Base-by-base conservation (phyloP, 2,113 vertebrate genomes). In the Gorsachius goisagi region DNA sequence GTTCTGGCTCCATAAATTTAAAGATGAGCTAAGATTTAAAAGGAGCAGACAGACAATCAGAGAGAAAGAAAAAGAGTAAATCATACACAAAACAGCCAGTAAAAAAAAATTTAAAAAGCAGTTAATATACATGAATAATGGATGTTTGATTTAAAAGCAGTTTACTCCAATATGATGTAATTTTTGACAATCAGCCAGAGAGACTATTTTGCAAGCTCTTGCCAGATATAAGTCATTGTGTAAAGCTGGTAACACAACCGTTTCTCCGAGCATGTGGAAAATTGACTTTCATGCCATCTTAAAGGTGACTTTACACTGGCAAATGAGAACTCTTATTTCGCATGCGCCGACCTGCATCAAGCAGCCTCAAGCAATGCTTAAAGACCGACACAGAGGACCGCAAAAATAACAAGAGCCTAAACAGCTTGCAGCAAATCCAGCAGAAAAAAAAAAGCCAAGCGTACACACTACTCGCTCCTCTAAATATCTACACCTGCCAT, bases 161-260 rank as follows among this genome's bases (percentile, higher is more conserved):
- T 98, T 98, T 98, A 98, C 98, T 98, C 98, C 94, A 76, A 98
- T 98, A 99, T 99, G 99, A 99, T 99, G 99, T 99, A 99, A 99
- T 98, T 97, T 98, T 99, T 99, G 98, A 99, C 98, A 97, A 97
- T 91, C 92, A 98, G 99, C 99, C 99, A 99, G 98, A 97, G 97
- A 98, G 98, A 98, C 98, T 98, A 98, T 98, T 98, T 98, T 98
- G 97, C 96, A 97, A 97, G 97, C 98, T 98, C 96, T 95, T 97
- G 98, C 98, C 98, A 99, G 98, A 98, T 97, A 98, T 94, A 98
- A 99, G 98, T 98, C 98, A 99, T 98, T 97, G 98, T 96, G 90
- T 72, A 97, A 97, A 97, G 94, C 93, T 96, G 95, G 92, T 93
- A 97, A 97, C 88, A 88, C 33, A 7, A 93, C 45, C 15, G 0